Evolutionary conservation across 2,888 invertebrate genomes (phyloP), one percentile per base, ranked within the genome.

Genomic region (Laothoe populi): DNA sequence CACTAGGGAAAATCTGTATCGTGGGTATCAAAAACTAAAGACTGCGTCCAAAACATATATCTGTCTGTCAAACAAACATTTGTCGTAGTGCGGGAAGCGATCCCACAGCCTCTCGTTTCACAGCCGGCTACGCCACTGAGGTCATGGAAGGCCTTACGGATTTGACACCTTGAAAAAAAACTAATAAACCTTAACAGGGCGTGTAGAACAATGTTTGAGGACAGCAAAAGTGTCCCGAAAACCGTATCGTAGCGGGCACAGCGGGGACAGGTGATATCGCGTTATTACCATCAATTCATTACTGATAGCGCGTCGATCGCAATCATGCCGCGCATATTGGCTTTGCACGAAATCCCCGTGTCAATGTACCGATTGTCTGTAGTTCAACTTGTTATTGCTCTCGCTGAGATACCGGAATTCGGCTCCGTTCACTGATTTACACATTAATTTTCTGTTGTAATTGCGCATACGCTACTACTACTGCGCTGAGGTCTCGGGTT

Each of bases 261-360:
- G 24, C 49, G 31, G 46, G 83, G 78, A 75, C 77, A 77, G 75
- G 75, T 80, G 87, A 86, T 86, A 88, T 72, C 73, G 72, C 76
- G 83, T 85, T 88, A 88, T 88, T 86, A 86, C 88, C 53, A 88
- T 85, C 87, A 87, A 88, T 89, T 84, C 83, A 80, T 83, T 83
- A 82, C 83, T 87, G 90, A 89, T 90, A 89, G 85, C 77, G 74
- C 68, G 59, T 66, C 77, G 76, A 81, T 78, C 75, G 81, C 85
- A 85, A 90, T 88, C 87, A 84, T 76, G 78, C 77, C 77, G 75
- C 77, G 67, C 71, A 79, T 84, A 87, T 90, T 86, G 84, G 82
- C 82, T 84, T 85, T 83, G 77, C 70, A 74, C 74, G 73, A 83
- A 84, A 89, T 85, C 84, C 86, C 79, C 72, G 71, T 80, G 82